These are phyloP conservation scores for Channa striata DNA, from an alignment of 2,797 vertebrate species.

Conservation along the genomic window DNA sequence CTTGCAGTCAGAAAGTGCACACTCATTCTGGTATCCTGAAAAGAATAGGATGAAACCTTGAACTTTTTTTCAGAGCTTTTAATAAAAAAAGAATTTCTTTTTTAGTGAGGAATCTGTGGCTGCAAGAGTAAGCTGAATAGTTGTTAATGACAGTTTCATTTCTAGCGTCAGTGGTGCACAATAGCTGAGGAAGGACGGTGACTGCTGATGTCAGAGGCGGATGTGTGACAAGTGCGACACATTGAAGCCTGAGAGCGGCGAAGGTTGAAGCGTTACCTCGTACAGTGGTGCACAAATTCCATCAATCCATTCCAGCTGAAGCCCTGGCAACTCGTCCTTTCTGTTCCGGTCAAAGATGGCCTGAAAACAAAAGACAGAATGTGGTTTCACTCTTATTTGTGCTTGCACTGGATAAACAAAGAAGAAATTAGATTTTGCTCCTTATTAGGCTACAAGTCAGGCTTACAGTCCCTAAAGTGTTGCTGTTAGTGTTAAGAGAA, in stretches of 20 bases:
- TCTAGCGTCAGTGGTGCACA: conserved; percentile 64
- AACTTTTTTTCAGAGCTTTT: conserved; percentile 53
- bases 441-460: conserved; percentile 1
- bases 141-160: conserved; percentile 49
- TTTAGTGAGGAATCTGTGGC: conserved; percentile 30
- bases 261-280: conserved; percentile 86
- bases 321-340: conserved; percentile 96
- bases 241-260: conserved; percentile 28
- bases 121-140: conserved; percentile 48
- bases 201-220: conserved; percentile 56
- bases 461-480: conserved; percentile 20
- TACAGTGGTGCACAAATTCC: conserved; percentile 96
- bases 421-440: background rate
- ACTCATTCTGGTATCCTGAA: conserved; percentile 43
- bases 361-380: conserved; percentile 77
- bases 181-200: conserved; percentile 51
- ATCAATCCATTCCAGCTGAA: conserved; percentile 98
- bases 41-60: conserved; percentile 70
- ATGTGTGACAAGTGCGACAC: conserved; percentile 24
- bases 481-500: conserved; percentile 26
- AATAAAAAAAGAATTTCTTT: conserved; percentile 34
- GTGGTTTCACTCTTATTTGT: conserved; percentile 20
- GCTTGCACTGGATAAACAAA: conserved; percentile 2
- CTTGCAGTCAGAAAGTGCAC: conserved; percentile 43
- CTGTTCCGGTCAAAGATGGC: conserved; percentile 99